Percentiles rank a stretch among this genome's conserved stretches.
Conservation (phyloP, 1,140 invertebrate genomes). For the Muscidifurax raptorellus region DNA sequence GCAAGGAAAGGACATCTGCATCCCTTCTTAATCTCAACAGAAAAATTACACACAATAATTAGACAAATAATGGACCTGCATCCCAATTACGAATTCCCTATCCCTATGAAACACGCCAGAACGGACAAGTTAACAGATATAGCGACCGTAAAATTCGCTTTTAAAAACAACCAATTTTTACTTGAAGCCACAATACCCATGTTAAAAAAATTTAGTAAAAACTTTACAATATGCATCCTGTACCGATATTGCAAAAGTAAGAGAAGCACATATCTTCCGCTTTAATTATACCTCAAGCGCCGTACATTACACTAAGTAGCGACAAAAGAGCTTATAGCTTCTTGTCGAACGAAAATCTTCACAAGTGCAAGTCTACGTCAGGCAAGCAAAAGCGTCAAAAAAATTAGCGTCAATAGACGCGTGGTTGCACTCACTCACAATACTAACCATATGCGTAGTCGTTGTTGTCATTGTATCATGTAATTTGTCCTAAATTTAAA, state of each 20-base stretch:
- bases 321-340: not conserved
- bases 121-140: not conserved
- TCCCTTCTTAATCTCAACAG: not conserved
- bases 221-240: not conserved
- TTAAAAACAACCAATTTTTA: too few relatives aligned
- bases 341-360: not conserved
- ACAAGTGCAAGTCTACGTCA: not conserved
- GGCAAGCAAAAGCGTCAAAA: too few relatives aligned
- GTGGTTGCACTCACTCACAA: too few relatives aligned
- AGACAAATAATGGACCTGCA: not conserved
- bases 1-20: not conserved
- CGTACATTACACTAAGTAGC: not conserved
- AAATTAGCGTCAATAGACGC: too few relatives aligned
- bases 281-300: not conserved
- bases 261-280: not conserved
- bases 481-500: too few relatives aligned
- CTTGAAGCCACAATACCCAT: too few relatives aligned
- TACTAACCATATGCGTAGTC: too few relatives aligned
- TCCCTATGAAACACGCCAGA: not conserved
- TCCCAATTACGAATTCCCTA: not conserved
- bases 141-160: too few relatives aligned
- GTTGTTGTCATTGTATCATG: too few relatives aligned
- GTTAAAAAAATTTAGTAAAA: too few relatives aligned
- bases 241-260: not conserved
- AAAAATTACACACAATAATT: not conserved